Evolutionary conservation across 2,113 vertebrate genomes (phyloP), one percentile per base, ranked within the genome.

Genomic region (Noctilio leporinus): DNA sequence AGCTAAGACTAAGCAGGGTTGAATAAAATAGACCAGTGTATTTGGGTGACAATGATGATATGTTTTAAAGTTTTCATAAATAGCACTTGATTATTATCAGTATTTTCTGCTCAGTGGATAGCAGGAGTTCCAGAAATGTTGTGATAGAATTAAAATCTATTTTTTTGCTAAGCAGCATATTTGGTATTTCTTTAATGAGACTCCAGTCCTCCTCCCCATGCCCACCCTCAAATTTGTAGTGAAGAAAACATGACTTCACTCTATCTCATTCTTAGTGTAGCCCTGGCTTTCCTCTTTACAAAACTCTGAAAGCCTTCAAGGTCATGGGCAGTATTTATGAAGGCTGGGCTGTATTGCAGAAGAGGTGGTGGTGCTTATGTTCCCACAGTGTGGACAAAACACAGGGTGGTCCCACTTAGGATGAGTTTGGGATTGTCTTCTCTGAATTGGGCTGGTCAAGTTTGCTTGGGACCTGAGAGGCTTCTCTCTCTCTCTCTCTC

Each of bases 31-130:
- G 70, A 64, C 11, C 17, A 12, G 59, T 87, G 3, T 77, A 62
- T 96, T 95, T 95, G 86, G 86, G 87, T 93, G 80, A 84, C 75
- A 43, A 38, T 76, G 86, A 95, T 96, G 95, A 92, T 30, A 92
- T 65, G 86, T 96, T 97, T 96, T 84, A 83, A 84, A 86, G 65
- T 95, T 92, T 93, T 93, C 92, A 90, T 87, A 95, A 89, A 89
- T 90, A 86, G 45, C 15, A 90, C 80, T 95, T 97, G 77, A 88
- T 70, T 64, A 10, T 84, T 94, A 70, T 67, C 69, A 80, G 83
- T 95, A 80, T 93, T 97, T 96, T 94, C 87, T 86, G 8, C 89
- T 94, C 87, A 38, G 55, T 81, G 92, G 70, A 76, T 11, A 83
- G 76, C 59, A 59, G 51, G 38, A 65, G 57, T 94, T 95, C 78